Conservation (phyloP, 1,140 invertebrate species). For the Cydia splendana region DNA sequence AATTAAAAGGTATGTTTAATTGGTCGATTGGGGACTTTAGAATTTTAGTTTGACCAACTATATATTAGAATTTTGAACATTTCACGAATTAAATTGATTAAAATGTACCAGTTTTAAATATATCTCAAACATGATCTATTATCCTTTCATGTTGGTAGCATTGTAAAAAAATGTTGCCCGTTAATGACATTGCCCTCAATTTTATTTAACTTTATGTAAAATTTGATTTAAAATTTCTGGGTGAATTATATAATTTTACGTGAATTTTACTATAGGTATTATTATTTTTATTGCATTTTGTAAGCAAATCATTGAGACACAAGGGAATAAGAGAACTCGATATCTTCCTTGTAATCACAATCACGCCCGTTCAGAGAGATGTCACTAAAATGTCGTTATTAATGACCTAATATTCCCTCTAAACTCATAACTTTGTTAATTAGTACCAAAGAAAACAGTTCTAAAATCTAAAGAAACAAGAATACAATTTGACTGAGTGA, state of each 20-base stretch:
- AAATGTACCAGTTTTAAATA: neutral
- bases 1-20: too few relatives aligned
- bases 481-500: neutral
- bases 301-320: too few relatives aligned
- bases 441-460: neutral
- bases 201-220: neutral
- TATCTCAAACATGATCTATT: neutral
- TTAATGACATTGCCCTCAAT: neutral
- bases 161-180: slow-evolving; percentile 18
- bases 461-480: neutral
- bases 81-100: neutral
- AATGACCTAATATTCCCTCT: neutral
- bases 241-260: too few relatives aligned
- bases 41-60: neutral
- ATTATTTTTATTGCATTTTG: too few relatives aligned
- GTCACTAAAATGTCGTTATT: too few relatives aligned
- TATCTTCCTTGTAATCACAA: too few relatives aligned
- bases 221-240: neutral
- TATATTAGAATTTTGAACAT: too few relatives aligned
- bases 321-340: too few relatives aligned
- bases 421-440: neutral
- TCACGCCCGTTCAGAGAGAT: too few relatives aligned
- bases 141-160: slow-evolving; percentile 7
- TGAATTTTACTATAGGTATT: too few relatives aligned
- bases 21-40: too few relatives aligned